Conservation (phyloP, 2,797 vertebrate genomes). For the Megaceryle alcyon region DNA sequence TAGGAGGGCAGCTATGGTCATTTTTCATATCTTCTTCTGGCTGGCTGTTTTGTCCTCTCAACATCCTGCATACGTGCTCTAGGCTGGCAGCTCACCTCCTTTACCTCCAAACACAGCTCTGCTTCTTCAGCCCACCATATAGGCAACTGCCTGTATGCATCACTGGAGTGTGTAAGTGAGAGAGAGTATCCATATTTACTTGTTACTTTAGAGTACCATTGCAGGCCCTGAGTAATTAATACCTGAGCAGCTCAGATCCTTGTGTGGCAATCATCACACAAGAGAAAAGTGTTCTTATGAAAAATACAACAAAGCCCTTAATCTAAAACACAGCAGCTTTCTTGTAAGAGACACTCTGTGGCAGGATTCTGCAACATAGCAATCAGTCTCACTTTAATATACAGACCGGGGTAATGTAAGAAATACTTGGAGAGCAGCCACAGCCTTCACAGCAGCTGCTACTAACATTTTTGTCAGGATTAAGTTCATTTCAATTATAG, state of each 20-base stretch:
- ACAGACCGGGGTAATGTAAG: slow-evolving; percentile 19
- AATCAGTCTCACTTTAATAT: slow-evolving; percentile 14
- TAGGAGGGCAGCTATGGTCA: not conserved
- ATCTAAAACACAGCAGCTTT: not conserved
- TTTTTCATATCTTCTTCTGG: not conserved
- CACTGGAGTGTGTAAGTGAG: not conserved
- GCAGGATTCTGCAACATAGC: slow-evolving; percentile 15
- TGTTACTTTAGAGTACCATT: not conserved
- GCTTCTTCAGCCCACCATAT: not conserved
- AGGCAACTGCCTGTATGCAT: not conserved
- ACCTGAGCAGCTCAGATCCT: not conserved
- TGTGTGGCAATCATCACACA: not conserved
- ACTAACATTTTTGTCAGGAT: slow-evolving; percentile 35
- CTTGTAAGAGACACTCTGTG: slow-evolving; percentile 26
- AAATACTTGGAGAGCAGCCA: slow-evolving; percentile 67
- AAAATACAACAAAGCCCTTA: slow-evolving; percentile 58
- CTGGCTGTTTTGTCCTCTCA: not conserved
- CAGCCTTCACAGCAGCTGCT: slow-evolving; percentile 56
- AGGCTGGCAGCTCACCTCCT: not conserved
- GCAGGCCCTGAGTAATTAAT: slow-evolving; percentile 24
- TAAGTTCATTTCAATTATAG: slow-evolving; percentile 67
- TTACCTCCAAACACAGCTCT: not conserved
- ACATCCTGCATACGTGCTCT: not conserved
- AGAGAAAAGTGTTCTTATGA: slow-evolving; percentile 15
- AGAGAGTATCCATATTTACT: not conserved